Percentiles rank a stretch among this genome's conserved stretches.
phyloP scores from a whole-genome alignment of 2,888 invertebrate genomes.

The Xylophagus ater region DNA sequence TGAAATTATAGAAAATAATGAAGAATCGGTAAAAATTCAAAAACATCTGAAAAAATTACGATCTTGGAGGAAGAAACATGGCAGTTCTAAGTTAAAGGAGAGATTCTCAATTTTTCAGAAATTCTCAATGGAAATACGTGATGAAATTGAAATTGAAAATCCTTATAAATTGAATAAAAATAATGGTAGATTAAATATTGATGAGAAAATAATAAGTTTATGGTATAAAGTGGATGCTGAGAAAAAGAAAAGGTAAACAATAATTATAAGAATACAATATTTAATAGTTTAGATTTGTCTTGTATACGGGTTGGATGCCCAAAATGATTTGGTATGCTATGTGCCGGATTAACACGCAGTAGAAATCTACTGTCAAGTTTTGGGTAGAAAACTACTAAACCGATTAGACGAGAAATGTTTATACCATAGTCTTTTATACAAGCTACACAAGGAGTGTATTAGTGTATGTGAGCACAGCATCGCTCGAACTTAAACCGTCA shows the following conservation, averaged over 20 bases:
- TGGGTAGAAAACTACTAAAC: no score
- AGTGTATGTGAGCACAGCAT: no score
- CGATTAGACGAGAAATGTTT: no score
- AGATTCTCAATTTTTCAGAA: slow-evolving; percentile 46
- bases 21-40: slow-evolving; percentile 41
- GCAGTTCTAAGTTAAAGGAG: slow-evolving; percentile 38
- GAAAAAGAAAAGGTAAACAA: slow-evolving; percentile 40
- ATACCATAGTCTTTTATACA: no score
- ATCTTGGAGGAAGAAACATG: slow-evolving; percentile 51
- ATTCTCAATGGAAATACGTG: slow-evolving; percentile 46
- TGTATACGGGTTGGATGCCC: no score
- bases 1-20: slow-evolving; percentile 46
- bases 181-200: slow-evolving; percentile 48
- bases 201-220: slow-evolving; percentile 49
- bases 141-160: slow-evolving; percentile 40
- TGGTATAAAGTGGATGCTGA: slow-evolving; percentile 56
- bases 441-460: no score
- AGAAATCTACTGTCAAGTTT: no score
- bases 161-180: slow-evolving; percentile 40
- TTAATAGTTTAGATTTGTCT: no score
- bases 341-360: no score
- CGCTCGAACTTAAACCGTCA: no score
- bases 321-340: no score
- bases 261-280: no score
- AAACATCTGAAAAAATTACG: slow-evolving; percentile 48